These are phyloP conservation scores for Philotrypesis tridentata DNA, from an alignment of 1,140 invertebrate genomes.

Conservation along the genomic window DNA sequence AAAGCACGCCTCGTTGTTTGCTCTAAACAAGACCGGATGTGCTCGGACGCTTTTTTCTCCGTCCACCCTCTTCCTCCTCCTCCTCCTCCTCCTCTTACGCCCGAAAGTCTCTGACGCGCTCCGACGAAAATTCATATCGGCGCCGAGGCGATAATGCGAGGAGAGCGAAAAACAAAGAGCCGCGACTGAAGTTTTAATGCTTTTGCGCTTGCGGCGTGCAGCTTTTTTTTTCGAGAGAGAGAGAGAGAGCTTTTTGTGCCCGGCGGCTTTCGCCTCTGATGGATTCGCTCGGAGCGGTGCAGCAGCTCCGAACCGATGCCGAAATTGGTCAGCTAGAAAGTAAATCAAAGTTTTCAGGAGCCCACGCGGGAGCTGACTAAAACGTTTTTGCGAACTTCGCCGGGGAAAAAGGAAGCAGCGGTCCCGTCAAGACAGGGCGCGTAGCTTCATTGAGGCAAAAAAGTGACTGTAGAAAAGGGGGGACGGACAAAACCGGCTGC, in stretches of 20 bases:
- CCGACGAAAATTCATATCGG: conserved; percentile 25
- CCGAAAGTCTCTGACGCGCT: neutral
- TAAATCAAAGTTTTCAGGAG: neutral
- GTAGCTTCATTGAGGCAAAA: conserved; percentile 10
- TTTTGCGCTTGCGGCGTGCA: neutral
- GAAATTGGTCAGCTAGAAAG: neutral
- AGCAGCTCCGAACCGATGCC: neutral
- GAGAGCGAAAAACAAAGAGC: neutral
- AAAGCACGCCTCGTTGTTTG: conserved; percentile 70
- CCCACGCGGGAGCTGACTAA: neutral
- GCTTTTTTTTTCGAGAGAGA: too few relatives aligned
- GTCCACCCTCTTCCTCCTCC: conserved; percentile 24
- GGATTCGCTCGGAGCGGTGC: neutral
- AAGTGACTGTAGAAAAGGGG: conserved; percentile 1
- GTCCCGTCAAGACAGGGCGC: conserved; percentile 22
- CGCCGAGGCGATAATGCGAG: neutral
- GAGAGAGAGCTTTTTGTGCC: neutral
- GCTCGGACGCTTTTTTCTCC: conserved; percentile 43
- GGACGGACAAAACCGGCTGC: conserved; percentile 32
- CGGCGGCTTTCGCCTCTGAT: neutral
- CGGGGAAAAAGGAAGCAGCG: neutral
- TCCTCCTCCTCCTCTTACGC: conserved; percentile 2
- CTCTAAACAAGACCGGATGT: conserved; percentile 60
- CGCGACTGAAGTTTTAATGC: conserved; percentile 32
- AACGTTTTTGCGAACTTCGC: neutral